These are phyloP conservation scores for Ecliptopera silaceata DNA, from an alignment of 2,888 invertebrate species.

Conservation along the genomic window DNA sequence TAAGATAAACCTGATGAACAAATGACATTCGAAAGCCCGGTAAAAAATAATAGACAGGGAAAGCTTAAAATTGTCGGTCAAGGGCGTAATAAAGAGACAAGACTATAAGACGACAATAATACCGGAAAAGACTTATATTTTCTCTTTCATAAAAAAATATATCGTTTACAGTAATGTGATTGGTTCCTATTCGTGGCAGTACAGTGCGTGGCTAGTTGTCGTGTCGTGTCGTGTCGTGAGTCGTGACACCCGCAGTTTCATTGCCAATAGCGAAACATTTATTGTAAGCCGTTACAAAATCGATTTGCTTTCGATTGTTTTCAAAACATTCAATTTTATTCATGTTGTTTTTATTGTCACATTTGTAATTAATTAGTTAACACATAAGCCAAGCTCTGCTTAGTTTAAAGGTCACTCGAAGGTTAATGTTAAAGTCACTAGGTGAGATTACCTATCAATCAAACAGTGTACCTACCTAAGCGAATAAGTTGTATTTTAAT, in stretches of 20 bases:
- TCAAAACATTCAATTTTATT: conserved; percentile 28
- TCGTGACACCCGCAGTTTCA: conserved; percentile 44
- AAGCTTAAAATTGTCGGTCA: too few relatives aligned
- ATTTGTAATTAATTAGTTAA: background rate
- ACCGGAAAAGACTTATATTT: background rate
- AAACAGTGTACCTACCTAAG: too few relatives aligned
- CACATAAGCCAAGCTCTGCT: background rate
- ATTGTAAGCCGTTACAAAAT: conserved; percentile 44
- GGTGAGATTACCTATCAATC: too few relatives aligned
- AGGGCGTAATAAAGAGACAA: too few relatives aligned
- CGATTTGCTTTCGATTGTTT: conserved; percentile 44
- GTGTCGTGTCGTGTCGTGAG: too few relatives aligned
- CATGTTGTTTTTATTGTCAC: conserved; percentile 8
- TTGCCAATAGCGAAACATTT: conserved; percentile 58
- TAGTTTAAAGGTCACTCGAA: background rate
- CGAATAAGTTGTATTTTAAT: too few relatives aligned
- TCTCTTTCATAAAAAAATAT: background rate
- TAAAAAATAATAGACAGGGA: too few relatives aligned
- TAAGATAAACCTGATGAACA: too few relatives aligned
- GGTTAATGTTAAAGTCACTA: background rate
- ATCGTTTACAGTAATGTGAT: background rate
- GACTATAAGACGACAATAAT: too few relatives aligned
- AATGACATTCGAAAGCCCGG: too few relatives aligned
- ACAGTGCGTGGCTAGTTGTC: conserved; percentile 18
- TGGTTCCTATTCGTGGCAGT: background rate